Evolutionary conservation across 2,113 vertebrate genomes (phyloP).

Genomic region (Todiramphus saurophagus): DNA sequence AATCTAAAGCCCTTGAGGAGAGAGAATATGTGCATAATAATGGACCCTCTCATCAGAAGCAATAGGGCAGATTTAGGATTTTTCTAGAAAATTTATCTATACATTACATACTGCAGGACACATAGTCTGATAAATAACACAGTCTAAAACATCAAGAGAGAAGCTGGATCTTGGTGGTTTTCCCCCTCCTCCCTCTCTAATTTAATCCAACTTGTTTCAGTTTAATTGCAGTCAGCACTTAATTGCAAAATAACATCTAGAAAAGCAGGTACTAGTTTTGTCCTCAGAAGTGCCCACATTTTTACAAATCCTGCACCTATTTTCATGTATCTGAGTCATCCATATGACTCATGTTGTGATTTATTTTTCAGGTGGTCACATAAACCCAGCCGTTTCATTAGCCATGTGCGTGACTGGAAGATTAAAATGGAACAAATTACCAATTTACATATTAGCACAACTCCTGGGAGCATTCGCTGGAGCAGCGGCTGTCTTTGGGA

Average conservation of each 20-base stretch:
- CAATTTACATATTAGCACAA: slow-evolving; percentile 88
- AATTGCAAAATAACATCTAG: not conserved
- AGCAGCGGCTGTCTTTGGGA: slow-evolving; percentile 84
- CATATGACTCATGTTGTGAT: not conserved
- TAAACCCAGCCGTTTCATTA: slow-evolving; percentile 95
- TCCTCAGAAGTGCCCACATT: not conserved
- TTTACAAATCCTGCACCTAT: not conserved
- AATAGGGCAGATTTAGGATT: not conserved
- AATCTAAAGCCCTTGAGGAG: not conserved
- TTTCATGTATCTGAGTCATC: not conserved
- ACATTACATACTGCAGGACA: not conserved
- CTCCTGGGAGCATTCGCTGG: slow-evolving; percentile 89
- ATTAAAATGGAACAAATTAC: slow-evolving; percentile 88
- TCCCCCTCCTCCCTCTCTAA: not conserved
- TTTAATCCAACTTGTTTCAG: not conserved
- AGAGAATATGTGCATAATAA: not conserved
- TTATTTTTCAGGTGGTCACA: slow-evolving; percentile 85
- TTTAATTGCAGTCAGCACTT: not conserved
- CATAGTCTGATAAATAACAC: not conserved
- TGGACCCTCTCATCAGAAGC: not conserved
- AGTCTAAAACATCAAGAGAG: not conserved
- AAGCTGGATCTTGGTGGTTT: not conserved
- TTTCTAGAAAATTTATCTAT: not conserved
- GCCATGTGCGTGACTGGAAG: slow-evolving; percentile 91
- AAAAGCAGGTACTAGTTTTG: not conserved